These are phyloP conservation scores for Drepana arcuata DNA, from an alignment of 1,140 invertebrate genomes.

Conservation along the genomic window DNA sequence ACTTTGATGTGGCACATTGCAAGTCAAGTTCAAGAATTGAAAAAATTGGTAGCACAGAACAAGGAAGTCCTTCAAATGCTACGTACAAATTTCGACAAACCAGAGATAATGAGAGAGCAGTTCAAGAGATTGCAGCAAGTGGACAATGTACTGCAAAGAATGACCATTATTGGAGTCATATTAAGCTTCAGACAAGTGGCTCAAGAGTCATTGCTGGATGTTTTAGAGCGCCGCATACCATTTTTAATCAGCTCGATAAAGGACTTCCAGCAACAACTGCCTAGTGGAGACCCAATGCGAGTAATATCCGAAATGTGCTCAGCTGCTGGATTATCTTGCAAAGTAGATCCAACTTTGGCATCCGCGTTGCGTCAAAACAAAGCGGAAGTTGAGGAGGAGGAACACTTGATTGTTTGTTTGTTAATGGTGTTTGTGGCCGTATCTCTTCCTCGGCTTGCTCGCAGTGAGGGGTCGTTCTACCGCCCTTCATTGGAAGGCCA, in stretches of 20 bases:
- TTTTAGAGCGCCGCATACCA: slow-evolving; percentile 95
- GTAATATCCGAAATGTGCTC: slow-evolving; percentile 97
- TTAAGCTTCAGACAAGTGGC: slow-evolving; percentile 94
- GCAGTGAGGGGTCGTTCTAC: slow-evolving; percentile 91
- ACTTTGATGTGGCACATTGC: slow-evolving; percentile 98
- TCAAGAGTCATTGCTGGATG: slow-evolving; percentile 94
- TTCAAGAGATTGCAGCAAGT: slow-evolving; percentile 92
- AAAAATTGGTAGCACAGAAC: slow-evolving; percentile 93
- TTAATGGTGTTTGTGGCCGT: slow-evolving; percentile 99
- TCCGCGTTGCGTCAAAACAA: slow-evolving; percentile 91
- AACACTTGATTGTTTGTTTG: slow-evolving; percentile 95
- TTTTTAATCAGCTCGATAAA: slow-evolving; percentile 95
- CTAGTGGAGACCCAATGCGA: slow-evolving; percentile 92
- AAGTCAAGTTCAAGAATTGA: slow-evolving; percentile 97
- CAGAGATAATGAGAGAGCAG: slow-evolving; percentile 98
- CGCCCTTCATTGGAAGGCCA: slow-evolving; percentile 94
- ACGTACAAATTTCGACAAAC: slow-evolving; percentile 97
- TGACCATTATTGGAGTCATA: slow-evolving; percentile 98
- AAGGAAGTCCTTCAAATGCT: slow-evolving; percentile 92
- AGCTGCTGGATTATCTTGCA: slow-evolving; percentile 92
- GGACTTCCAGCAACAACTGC: slow-evolving; percentile 94
- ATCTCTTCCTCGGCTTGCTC: slow-evolving; percentile 96
- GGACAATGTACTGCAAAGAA: slow-evolving; percentile 94
- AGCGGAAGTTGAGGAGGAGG: slow-evolving; percentile 86
- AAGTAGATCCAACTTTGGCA: slow-evolving; percentile 95